phyloP scores from a whole-genome alignment of 37 sponge, comb jelly and placozoan genomes.

The Chondrilla cf. caribensis region DNA sequence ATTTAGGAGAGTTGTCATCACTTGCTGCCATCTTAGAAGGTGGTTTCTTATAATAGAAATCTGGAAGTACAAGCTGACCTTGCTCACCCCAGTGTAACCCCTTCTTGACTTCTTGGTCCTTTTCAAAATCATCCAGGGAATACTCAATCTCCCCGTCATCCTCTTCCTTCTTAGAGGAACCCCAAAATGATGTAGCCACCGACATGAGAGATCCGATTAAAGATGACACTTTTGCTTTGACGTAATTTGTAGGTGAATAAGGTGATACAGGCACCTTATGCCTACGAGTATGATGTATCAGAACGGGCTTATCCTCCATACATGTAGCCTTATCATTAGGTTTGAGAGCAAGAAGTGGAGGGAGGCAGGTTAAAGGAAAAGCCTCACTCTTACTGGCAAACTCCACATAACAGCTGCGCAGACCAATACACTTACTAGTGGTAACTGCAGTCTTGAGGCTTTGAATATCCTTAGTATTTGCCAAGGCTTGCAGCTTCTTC shows the following conservation, averaged over 20 bases:
- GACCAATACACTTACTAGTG: too few species aligned
- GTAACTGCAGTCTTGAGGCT: too few species aligned
- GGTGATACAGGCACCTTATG: not conserved
- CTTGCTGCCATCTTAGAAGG: too few species aligned
- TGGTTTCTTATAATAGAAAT: not conserved
- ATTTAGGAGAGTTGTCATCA: not conserved
- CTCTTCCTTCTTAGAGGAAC: not conserved
- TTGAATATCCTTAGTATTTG: too few species aligned
- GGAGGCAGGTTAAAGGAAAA: too few species aligned
- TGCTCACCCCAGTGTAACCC: slow-evolving; percentile 1
- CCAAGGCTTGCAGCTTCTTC: too few species aligned
- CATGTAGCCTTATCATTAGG: too few species aligned
- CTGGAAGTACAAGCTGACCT: not conserved
- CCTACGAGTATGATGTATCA: too few species aligned
- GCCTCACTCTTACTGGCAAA: too few species aligned
- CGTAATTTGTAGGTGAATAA: not conserved
- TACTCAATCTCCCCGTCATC: not conserved
- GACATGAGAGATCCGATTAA: not conserved
- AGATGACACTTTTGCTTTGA: not conserved
- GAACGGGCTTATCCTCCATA: too few species aligned
- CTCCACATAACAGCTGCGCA: too few species aligned
- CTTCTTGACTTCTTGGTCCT: not conserved
- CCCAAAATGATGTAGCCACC: not conserved
- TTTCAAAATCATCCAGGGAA: slow-evolving; percentile 16
- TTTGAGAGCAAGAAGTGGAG: too few species aligned